Evolutionary conservation across 1,140 invertebrate species (phyloP).

Genomic region (Acromyrmex heyeri): DNA sequence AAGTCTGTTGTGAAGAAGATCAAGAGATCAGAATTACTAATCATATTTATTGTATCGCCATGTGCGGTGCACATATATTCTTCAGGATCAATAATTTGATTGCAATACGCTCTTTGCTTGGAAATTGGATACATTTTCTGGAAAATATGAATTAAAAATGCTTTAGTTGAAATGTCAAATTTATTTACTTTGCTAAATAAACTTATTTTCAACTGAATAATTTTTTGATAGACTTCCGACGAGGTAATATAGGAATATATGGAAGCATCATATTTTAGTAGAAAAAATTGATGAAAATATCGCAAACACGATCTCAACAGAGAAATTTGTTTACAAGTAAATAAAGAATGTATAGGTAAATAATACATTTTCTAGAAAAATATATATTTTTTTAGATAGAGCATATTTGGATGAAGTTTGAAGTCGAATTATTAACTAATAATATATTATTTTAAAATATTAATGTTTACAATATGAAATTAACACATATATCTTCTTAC

Average conservation of each 20-base stretch:
- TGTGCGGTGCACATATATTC: background rate
- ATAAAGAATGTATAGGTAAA: background rate
- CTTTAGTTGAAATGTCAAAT: conserved; percentile 49
- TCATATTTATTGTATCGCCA: conserved; percentile 5
- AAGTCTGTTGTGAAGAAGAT: background rate
- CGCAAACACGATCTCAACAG: background rate
- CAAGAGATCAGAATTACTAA: conserved; percentile 1
- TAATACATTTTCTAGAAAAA: background rate
- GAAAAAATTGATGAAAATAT: background rate
- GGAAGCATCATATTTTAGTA: conserved; percentile 20
- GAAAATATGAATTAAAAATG: conserved; percentile 40
- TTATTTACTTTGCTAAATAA: conserved; percentile 45
- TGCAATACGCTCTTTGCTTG: conserved; percentile 4
- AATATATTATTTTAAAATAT: background rate
- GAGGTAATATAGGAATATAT: background rate
- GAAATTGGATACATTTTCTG: conserved; percentile 25
- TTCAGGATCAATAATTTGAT: conserved; percentile 25
- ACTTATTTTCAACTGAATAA: conserved; percentile 42
- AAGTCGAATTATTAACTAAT: background rate
- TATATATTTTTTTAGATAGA: background rate
- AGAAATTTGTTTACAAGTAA: conserved; percentile 18
- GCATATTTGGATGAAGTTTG: background rate
- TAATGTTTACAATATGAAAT: background rate
- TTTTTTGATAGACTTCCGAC: conserved; percentile 30
- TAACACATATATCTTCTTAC: background rate